Evolutionary conservation across 2,888 invertebrate species (phyloP), one percentile per base, ranked within the genome.

Genomic region (Amblyjoppa proteus): DNA sequence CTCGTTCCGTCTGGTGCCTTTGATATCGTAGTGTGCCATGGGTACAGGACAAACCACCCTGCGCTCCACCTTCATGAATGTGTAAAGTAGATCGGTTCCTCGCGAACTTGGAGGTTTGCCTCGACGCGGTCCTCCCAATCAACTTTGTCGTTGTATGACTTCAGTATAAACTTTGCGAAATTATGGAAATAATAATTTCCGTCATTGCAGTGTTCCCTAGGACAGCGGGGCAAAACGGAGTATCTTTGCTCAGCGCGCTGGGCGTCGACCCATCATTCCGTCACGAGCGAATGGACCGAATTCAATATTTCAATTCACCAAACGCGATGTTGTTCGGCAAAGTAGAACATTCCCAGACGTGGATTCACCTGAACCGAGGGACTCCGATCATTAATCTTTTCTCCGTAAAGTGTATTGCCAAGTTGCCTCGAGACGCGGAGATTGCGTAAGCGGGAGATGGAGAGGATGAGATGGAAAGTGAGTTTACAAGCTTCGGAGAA

Each of bases 61-160:
- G 28, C 58, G 41, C 28, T 66, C 51, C 77, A 81, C 69, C 90
- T 91, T 93, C 92, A 92, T 93, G 93, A 93, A 93, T 93, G 91
- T 93, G 92, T 90, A 92, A 93, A 92, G 88, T 90, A 90, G 90
- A 81, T 82, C 68, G 81, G 28, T 41, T 25, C 20, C 28, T 56
- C 74, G 41, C 56, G 71, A 81, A 77, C 80, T 71, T 56, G 71
- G 41, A 58, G 53, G 64, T 75, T 75, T 41, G 51, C 81, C 41
- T 66, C 68, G 53, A 20, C 71, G 70, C 86, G 68, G 75, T 74
- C 16, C 74, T 87, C 56, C 79, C 70, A 38, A 58, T 64, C 77
- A 45, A 69, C 73, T 53, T 77, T 53, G 71, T 66, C 70, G 41
- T 38, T 74, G 45, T 41, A 53, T 64, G 66, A 73, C 49, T 68